Base-by-base conservation (phyloP, 2,113 vertebrate genomes). In the Pomatorhinus ruficollis region DNA sequence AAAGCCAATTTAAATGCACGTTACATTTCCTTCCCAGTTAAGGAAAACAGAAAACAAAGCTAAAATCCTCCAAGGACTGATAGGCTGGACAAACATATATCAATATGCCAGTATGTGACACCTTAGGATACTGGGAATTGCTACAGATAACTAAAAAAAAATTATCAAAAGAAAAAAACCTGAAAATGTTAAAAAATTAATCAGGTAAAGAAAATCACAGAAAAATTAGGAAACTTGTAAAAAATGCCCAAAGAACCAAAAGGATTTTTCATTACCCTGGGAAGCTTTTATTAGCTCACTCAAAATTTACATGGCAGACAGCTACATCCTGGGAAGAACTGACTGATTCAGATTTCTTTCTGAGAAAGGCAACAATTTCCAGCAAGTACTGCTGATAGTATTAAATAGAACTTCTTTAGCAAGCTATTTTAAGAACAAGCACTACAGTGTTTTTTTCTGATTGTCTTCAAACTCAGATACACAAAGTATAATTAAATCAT, bases 21-120 rank as follows among this genome's bases (percentile, higher is more conserved):
- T 33, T 85, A 12, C 28, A 8, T 89, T 90, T 83, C 22, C 18
- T 77, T 79, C 44, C 9, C 31, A 57, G 9, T 31, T 60, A 68
- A 83, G 33, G 7, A 63, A 79, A 75, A 44, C 10, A 56, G 27
- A 81, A 90, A 90, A 60, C 39, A 93, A 83, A 88, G 12, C 15
- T 47, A 18, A 89, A 90, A 86, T 83, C 45, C 63, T 74, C 17
- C 54, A 80, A 66, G 54, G 45, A 68, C 45, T 61, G 4, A 42
- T 81, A 69, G 16, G 7, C 37, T 80, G 45, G 24, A 72, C 13
- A 79, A 79, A 64, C 12, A 53, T 25, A 39, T 10, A 65, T 31
- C 30, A 63, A 61, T 60, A 71, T 39, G 19, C 6, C 44, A 44
- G 39, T 0, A 1, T 28, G 24, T 0, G 1, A 47, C n/a, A 57